Base-by-base conservation (phyloP, 1,140 invertebrate genomes). In the Drosophila subobscura region DNA sequence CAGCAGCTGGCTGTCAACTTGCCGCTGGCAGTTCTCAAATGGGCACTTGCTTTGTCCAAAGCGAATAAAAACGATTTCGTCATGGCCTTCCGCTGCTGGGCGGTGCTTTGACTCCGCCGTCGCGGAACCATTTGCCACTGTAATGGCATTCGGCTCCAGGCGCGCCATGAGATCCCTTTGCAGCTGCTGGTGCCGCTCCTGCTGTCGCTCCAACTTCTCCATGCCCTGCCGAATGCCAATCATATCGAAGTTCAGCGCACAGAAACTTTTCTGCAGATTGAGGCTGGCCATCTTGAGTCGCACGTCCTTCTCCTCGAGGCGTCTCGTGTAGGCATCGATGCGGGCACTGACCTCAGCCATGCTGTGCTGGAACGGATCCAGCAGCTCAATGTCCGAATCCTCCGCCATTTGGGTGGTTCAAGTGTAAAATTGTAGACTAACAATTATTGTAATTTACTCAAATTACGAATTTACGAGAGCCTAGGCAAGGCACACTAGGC, bases 1-100 rank as follows among this genome's bases (percentile, higher is more conserved):
- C 10, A 89, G 46, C 22, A 88, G 41, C 33, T 89, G 83, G n/a
- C 50, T 88, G 37, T 88, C 64, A 4, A 88, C 42, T 14, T 5
- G 33, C 0, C 50, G 72, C 3, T 47, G 54, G 14, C 83, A 88
- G 23, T 47, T 16, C 0, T 73, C 64, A 10, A 77, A 88, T 2
- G 79, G n/a, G 44, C 83, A 88, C 5, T 50, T 25, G 42, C 40
- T 78, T 4, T 25, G 42, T 0, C 59, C 59, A 37, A 45, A 60
- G 8, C 44, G 49, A 5, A 86, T 72, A 0, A 72, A 37, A 37
- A 37, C 33, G 4, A 12, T 37, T 37, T 37, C 33, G 10, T 37
- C 33, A 1, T 37, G 12, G 10, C 10, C 10, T 12, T 37, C 10
- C 10, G 33, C 1, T 12, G n/a, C 41, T 5, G 12, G 16, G 1